Evolutionary conservation across 2,888 invertebrate species (phyloP).

Genomic region (Platycheirus albimanus): DNA sequence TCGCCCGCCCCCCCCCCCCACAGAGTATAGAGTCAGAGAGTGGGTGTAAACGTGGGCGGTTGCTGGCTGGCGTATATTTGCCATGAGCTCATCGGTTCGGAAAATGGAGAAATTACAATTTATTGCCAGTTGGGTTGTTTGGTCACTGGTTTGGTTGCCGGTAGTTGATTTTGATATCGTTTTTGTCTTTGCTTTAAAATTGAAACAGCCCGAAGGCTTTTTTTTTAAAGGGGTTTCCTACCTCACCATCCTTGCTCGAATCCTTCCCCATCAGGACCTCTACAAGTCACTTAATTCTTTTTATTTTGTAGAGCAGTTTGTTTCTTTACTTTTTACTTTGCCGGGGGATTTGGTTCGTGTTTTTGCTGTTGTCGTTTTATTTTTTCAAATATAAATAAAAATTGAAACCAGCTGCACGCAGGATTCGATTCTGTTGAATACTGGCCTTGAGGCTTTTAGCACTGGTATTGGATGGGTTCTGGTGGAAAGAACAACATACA

Average conservation of each 20-base stretch:
- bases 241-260: not conserved
- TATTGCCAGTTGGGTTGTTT: conserved; percentile 69
- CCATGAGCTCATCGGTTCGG: conserved; percentile 72
- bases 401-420: conserved; percentile 67
- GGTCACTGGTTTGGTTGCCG: conserved; percentile 67
- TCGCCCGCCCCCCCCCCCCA: too few relatives aligned
- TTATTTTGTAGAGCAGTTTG: conserved; percentile 1
- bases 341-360: too few relatives aligned
- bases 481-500: conserved; percentile 24
- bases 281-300: conserved; percentile 60
- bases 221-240: conserved; percentile 34
- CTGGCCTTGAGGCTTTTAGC: conserved; percentile 50
- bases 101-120: conserved; percentile 74
- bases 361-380: too few relatives aligned
- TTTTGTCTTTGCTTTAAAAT: conserved; percentile 63
- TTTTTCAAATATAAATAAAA: conserved; percentile 54
- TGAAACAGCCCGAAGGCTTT: conserved; percentile 63
- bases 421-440: conserved; percentile 71
- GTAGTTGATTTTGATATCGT: conserved; percentile 61
- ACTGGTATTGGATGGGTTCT: not conserved
- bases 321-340: conserved; percentile 26
- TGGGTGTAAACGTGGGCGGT: not conserved
- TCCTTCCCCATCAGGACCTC: not conserved
- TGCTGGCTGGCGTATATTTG: conserved; percentile 12
- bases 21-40: too few relatives aligned